Conservation (phyloP, 2,113 vertebrate species). For the Thalassarche chlororhynchos region DNA sequence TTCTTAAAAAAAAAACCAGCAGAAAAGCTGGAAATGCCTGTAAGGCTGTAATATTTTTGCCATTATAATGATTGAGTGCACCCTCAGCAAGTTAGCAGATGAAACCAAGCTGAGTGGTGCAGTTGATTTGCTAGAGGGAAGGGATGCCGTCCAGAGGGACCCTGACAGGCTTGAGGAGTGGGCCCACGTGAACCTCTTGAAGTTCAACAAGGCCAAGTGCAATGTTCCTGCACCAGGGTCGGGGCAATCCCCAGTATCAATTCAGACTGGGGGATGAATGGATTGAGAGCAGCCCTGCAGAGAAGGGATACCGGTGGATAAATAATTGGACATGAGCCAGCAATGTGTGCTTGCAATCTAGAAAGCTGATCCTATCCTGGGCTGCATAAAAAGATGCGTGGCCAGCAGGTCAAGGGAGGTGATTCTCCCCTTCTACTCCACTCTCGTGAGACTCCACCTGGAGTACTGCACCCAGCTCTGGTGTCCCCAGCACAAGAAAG, state of each 20-base stretch:
- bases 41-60: not conserved
- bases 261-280: not conserved
- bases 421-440: not conserved
- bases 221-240: not conserved
- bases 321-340: not conserved
- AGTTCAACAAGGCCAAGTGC: not conserved
- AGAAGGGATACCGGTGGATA: not conserved
- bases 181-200: not conserved
- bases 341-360: not conserved
- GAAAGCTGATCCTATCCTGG: not conserved
- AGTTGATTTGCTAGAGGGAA: too few species aligned
- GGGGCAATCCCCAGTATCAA: not conserved
- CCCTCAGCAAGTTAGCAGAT: too few species aligned
- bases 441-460: not conserved
- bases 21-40: not conserved
- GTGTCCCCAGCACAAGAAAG: not conserved
- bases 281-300: not conserved
- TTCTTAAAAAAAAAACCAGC: not conserved
- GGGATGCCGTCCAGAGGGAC: too few species aligned
- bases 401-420: too few species aligned
- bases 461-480: not conserved
- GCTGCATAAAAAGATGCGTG: not conserved
- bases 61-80: not conserved
- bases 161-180: too few species aligned
- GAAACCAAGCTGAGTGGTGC: too few species aligned